Conservation (phyloP, 1,140 invertebrate genomes). For the Euwallacea fornicatus region DNA sequence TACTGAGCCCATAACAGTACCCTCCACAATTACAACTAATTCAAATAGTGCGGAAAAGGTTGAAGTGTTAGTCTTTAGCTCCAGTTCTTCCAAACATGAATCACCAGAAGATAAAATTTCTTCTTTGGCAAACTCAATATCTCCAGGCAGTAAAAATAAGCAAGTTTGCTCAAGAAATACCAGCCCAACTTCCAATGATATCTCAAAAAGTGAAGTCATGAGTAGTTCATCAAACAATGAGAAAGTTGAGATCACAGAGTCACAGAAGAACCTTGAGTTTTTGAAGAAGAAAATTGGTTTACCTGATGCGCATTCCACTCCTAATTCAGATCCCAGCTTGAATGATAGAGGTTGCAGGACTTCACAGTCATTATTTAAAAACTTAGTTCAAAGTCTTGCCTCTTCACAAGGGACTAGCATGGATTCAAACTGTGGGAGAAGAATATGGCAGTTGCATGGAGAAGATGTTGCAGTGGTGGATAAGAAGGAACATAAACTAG, state of each 20-base stretch:
- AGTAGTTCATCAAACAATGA: constrained; percentile 21
- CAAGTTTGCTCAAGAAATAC: background rate
- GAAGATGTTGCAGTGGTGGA: no score
- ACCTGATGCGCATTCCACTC: constrained; percentile 49
- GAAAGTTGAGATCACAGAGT: constrained; percentile 9
- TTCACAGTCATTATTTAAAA: background rate
- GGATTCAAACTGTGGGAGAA: no score
- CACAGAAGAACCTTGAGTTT: constrained; percentile 26
- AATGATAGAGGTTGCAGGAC: background rate
- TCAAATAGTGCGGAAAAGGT: constrained; percentile 9
- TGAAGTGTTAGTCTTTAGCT: constrained; percentile 12
- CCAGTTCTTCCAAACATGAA: constrained; percentile 2
- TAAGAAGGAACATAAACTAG: no score
- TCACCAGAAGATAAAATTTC: background rate
- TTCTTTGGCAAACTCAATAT: background rate
- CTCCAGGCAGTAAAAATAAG: background rate
- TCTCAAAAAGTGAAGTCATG: background rate
- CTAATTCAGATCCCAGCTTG: constrained; percentile 10
- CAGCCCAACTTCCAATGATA: background rate
- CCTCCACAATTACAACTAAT: constrained; percentile 9
- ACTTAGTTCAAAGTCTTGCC: no score
- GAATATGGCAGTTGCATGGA: no score
- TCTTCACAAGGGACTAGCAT: no score
- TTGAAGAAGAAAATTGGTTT: constrained; percentile 47
- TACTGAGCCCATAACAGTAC: background rate